A percentile compares a stretch with the other conserved stretches of the same genome.
These are phyloP conservation scores for Drosophila watanabei DNA, from an alignment of 1,140 invertebrate genomes.

Conservation along the genomic window DNA sequence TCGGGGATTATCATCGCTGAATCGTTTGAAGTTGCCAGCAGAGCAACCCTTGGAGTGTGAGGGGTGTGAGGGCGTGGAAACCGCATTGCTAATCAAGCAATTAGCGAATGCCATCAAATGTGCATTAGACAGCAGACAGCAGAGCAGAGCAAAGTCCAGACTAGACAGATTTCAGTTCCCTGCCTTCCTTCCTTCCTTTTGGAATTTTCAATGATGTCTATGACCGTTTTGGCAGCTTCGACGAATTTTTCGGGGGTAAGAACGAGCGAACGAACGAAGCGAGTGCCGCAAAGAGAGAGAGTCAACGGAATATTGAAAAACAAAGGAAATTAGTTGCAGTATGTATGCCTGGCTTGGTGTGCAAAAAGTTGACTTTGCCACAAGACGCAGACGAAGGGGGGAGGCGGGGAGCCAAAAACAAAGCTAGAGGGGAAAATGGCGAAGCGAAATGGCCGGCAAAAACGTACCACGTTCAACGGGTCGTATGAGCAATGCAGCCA, in stretches of 20 bases:
- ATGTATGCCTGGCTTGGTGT: constrained; percentile 25
- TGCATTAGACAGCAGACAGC: constrained; percentile 66
- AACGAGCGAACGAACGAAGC: neutral
- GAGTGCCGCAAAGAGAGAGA: constrained; percentile 17
- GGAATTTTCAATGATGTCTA: constrained; percentile 66
- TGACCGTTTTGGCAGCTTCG: constrained; percentile 65
- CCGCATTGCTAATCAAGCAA: constrained; percentile 78
- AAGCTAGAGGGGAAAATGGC: constrained; percentile 10
- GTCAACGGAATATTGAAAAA: constrained; percentile 71
- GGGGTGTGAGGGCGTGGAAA: constrained; percentile 63
- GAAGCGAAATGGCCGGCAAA: constrained; percentile 29
- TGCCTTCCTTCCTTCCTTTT: too few species aligned
- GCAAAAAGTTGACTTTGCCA: constrained; percentile 64
- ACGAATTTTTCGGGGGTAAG: constrained; percentile 17
- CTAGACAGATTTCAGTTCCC: constrained; percentile 16
- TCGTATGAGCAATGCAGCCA: constrained; percentile 76
- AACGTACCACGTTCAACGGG: constrained; percentile 47
- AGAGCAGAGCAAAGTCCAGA: neutral
- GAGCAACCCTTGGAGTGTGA: constrained; percentile 33
- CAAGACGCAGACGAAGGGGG: constrained; percentile 39
- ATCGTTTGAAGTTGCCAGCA: constrained; percentile 35
- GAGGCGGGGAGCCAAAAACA: constrained; percentile 15
- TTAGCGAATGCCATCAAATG: constrained; percentile 82
- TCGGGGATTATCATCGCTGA: constrained; percentile 60
- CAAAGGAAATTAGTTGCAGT: constrained; percentile 78